Conservation (phyloP, 1,140 invertebrate species). For the Drosophila sulfurigaster region DNA sequence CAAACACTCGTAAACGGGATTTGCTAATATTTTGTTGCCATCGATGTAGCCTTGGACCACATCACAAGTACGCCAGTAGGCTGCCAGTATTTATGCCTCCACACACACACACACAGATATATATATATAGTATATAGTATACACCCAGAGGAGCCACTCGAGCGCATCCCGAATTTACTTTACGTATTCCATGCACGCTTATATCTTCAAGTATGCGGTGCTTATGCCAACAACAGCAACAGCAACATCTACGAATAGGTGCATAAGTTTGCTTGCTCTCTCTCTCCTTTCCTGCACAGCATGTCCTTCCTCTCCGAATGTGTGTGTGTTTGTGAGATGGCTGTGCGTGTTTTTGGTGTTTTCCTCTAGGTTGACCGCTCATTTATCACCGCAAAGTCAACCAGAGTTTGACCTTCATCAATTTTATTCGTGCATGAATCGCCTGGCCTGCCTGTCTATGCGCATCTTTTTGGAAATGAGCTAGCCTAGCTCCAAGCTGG, state of each 20-base stretch:
- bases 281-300: neutral
- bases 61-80: conserved; percentile 1
- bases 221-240: conserved; percentile 49
- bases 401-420: conserved; percentile 70
- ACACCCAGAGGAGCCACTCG: conserved; percentile 35
- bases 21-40: conserved; percentile 61
- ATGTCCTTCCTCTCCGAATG: neutral
- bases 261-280: conserved; percentile 55
- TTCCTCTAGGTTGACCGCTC: conserved; percentile 62
- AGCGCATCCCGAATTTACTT: conserved; percentile 43
- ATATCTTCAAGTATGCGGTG: conserved; percentile 62
- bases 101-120: neutral
- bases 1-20: conserved; percentile 58
- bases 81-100: conserved; percentile 30
- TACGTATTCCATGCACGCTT: conserved; percentile 61
- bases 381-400: conserved; percentile 72
- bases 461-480: conserved; percentile 51
- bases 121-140: neutral
- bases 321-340: too few species aligned
- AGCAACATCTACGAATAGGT: conserved; percentile 31
- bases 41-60: conserved; percentile 22
- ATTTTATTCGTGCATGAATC: conserved; percentile 67
- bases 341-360: conserved; percentile 31
- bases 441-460: conserved; percentile 39
- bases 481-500: neutral